Conservation (phyloP, 2,797 vertebrate genomes). For the Lutjanus campechanus region DNA sequence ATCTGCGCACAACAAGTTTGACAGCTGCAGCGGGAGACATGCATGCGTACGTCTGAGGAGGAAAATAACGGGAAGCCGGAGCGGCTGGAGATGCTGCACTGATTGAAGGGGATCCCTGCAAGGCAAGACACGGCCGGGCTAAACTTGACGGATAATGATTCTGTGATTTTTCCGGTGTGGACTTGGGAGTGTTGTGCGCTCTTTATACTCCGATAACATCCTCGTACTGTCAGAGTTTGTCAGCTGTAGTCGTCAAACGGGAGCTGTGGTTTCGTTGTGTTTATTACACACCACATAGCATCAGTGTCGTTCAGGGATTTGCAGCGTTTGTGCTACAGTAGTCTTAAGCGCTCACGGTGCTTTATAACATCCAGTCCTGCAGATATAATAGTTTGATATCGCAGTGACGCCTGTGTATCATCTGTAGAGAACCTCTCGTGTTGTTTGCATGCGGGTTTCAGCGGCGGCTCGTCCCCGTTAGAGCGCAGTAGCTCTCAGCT, state of each 20-base stretch:
- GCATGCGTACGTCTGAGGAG: neutral
- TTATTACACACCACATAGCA: no score
- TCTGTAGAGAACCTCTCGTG: neutral
- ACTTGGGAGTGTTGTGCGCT: neutral
- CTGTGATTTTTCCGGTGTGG: neutral
- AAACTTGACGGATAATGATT: neutral
- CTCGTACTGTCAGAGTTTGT: neutral
- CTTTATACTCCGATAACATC: neutral
- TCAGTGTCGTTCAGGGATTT: neutral
- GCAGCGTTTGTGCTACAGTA: neutral
- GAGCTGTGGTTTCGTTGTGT: neutral
- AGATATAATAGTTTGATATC: neutral
- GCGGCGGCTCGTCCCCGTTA: no score
- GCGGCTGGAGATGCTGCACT: neutral
- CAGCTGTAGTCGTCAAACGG: no score
- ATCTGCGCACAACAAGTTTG: conserved; percentile 36
- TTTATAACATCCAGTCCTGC: no score
- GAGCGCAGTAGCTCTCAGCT: neutral
- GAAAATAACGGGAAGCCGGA: neutral
- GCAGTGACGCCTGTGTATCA: neutral
- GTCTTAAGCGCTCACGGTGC: no score
- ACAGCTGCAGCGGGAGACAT: conserved; percentile 8
- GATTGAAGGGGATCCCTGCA: neutral
- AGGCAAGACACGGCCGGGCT: neutral
- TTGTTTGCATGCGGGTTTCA: neutral